Conservation (phyloP, 2,888 invertebrate genomes). For the Eristalis tenax region DNA sequence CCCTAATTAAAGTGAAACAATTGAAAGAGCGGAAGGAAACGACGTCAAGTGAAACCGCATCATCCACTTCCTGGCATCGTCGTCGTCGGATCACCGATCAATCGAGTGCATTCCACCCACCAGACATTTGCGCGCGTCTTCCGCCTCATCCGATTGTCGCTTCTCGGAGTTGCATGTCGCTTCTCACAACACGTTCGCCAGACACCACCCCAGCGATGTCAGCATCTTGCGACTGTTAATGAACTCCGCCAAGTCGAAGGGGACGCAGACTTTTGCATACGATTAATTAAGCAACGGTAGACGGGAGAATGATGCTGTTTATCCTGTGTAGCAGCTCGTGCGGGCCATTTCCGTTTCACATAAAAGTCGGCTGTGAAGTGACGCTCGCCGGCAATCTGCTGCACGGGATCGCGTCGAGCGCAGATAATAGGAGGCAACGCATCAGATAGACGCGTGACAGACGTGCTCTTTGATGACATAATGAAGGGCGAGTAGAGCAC, state of each 20-base stretch:
- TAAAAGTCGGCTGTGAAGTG: constrained; percentile 6
- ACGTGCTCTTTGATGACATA: constrained; percentile 19
- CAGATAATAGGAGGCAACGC: constrained; percentile 29
- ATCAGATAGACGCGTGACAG: constrained; percentile 14
- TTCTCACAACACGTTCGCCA: constrained; percentile 14
- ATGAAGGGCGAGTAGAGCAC: neutral
- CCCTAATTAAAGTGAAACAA: constrained; percentile 48
- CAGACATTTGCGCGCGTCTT: constrained; percentile 1
- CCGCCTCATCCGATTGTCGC: constrained; percentile 3
- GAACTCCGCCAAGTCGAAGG: constrained; percentile 22
- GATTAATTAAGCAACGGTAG: neutral
- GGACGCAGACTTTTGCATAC: constrained; percentile 18
- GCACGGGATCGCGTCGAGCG: constrained; percentile 1
- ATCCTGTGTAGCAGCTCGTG: constrained; percentile 57
- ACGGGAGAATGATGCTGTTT: neutral
- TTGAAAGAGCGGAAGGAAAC: constrained; percentile 35
- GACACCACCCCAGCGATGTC: constrained; percentile 17
- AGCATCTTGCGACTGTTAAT: constrained; percentile 52
- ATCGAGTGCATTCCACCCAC: constrained; percentile 28
- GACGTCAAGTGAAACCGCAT: constrained; percentile 23
- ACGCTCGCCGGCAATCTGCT: constrained; percentile 19
- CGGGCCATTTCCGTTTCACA: constrained; percentile 55
- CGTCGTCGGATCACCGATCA: constrained; percentile 19
- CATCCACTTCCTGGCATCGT: constrained; percentile 25
- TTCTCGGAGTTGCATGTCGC: constrained; percentile 28